These are phyloP conservation scores for Drosophila equinoxialis DNA, from an alignment of 1,140 invertebrate species.

Conservation along the genomic window DNA sequence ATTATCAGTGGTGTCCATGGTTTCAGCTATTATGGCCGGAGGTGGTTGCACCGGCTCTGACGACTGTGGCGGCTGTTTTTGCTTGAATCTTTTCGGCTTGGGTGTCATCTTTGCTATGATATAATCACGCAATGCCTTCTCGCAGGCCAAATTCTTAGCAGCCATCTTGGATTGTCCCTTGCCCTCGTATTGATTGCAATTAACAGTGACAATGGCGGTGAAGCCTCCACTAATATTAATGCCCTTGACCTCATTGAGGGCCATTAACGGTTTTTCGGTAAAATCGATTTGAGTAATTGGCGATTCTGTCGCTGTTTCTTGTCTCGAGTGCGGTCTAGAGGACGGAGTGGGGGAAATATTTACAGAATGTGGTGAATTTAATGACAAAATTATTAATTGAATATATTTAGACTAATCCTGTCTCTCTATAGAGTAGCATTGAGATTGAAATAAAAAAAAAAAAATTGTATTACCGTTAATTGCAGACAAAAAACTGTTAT, in stretches of 20 bases:
- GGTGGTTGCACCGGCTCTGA: conserved; percentile 1
- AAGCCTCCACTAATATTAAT: conserved; percentile 76
- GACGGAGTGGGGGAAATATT: neutral
- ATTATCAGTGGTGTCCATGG: conserved; percentile 51
- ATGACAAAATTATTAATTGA: neutral
- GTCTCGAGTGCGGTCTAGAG: conserved; percentile 80
- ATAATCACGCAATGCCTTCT: conserved; percentile 88
- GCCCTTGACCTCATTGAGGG: conserved; percentile 91
- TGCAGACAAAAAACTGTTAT: no score
- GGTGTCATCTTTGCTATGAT: conserved; percentile 88
- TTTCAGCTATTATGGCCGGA: neutral
- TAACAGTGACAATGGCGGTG: conserved; percentile 75
- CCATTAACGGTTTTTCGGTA: conserved; percentile 93
- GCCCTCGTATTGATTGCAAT: conserved; percentile 75
- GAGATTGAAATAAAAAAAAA: no score
- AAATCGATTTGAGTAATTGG: conserved; percentile 86
- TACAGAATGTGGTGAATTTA: neutral
- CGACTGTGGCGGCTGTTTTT: conserved; percentile 27
- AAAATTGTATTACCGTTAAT: no score
- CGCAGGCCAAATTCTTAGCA: conserved; percentile 87
- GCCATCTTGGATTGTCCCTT: conserved; percentile 84
- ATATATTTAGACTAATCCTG: no score
- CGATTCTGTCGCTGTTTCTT: conserved; percentile 88
- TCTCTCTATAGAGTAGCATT: neutral
- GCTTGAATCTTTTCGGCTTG: conserved; percentile 44